Evolutionary conservation across 2,113 vertebrate species (phyloP).

Genomic region (Poeciliopsis prolifica): DNA sequence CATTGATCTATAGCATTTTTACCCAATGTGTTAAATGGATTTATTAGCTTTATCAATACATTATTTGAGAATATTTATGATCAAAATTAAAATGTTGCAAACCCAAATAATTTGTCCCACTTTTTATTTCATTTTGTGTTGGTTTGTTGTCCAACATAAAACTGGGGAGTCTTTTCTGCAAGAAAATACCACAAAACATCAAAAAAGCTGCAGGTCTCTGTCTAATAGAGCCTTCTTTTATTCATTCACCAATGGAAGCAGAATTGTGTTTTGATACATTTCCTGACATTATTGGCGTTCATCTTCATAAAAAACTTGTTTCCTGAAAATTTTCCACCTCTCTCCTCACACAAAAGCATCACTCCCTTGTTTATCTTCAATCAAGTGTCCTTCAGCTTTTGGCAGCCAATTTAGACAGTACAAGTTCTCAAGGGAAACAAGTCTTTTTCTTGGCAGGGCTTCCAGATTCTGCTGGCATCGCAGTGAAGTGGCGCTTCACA

Average conservation of each 20-base stretch:
- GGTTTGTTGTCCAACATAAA: neutral
- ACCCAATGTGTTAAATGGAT: too few species aligned
- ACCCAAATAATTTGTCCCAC: too few species aligned
- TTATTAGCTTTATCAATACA: too few species aligned
- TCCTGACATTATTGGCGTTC: too few species aligned
- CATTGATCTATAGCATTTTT: too few species aligned
- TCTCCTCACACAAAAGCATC: conserved; percentile 6
- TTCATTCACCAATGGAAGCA: neutral
- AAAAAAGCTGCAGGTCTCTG: neutral
- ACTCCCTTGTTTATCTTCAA: conserved; percentile 36
- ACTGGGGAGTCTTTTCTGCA: neutral
- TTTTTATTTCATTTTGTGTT: neutral
- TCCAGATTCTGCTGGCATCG: conserved; percentile 39
- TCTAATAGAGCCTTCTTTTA: neutral
- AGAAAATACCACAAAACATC: neutral
- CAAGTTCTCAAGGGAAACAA: neutral
- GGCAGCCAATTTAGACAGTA: conserved; percentile 29
- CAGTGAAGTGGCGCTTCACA: conserved; percentile 42
- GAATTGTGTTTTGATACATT: neutral
- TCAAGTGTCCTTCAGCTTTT: conserved; percentile 23
- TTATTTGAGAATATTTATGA: too few species aligned
- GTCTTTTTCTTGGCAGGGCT: conserved; percentile 25
- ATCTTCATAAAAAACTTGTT: neutral
- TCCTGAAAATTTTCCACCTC: neutral
- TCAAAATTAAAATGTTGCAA: too few species aligned